Evolutionary conservation across 1,140 invertebrate genomes (phyloP).

Genomic region (Drosophila nebulosa): DNA sequence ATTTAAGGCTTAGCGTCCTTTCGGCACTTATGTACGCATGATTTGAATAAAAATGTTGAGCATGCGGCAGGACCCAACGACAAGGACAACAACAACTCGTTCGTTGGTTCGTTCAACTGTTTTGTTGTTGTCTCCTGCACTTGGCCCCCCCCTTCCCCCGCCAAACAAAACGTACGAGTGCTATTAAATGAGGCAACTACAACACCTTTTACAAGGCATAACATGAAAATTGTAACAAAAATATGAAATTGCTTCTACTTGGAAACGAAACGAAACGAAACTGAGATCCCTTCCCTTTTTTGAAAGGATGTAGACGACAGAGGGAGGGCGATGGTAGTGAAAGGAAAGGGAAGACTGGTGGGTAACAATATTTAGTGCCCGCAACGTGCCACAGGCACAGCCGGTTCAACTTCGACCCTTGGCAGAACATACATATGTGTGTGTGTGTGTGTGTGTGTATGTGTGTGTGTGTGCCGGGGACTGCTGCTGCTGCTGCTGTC

Average conservation of each 20-base stretch:
- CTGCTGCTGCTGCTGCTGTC: slow-evolving; percentile 26
- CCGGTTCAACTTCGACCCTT: not conserved
- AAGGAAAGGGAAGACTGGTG: not conserved
- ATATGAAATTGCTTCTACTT: slow-evolving; percentile 37
- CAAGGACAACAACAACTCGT: slow-evolving; percentile 40
- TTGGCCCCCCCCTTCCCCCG: slow-evolving; percentile 10
- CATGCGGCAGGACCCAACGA: slow-evolving; percentile 31
- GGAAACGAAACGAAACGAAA: not conserved
- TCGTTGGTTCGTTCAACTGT: slow-evolving; percentile 24
- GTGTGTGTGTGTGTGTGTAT: too few species aligned
- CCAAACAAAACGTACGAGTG: slow-evolving; percentile 40
- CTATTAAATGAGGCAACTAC: slow-evolving; percentile 47
- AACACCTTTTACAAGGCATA: slow-evolving; percentile 26
- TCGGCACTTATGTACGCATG: slow-evolving; percentile 45
- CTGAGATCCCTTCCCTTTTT: too few species aligned
- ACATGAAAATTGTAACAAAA: slow-evolving; percentile 43
- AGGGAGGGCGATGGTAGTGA: not conserved
- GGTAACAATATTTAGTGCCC: slow-evolving; percentile 13
- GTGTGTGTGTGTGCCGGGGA: slow-evolving; percentile 16
- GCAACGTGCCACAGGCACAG: slow-evolving; percentile 1
- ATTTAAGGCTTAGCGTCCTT: slow-evolving; percentile 34
- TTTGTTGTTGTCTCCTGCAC: slow-evolving; percentile 6
- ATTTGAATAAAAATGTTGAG: slow-evolving; percentile 57
- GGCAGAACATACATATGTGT: slow-evolving; percentile 14
- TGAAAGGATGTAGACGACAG: too few species aligned